Evolutionary conservation across 2,113 vertebrate species (phyloP), one percentile per base, ranked within the genome.

Genomic region (Elachura formosa): DNA sequence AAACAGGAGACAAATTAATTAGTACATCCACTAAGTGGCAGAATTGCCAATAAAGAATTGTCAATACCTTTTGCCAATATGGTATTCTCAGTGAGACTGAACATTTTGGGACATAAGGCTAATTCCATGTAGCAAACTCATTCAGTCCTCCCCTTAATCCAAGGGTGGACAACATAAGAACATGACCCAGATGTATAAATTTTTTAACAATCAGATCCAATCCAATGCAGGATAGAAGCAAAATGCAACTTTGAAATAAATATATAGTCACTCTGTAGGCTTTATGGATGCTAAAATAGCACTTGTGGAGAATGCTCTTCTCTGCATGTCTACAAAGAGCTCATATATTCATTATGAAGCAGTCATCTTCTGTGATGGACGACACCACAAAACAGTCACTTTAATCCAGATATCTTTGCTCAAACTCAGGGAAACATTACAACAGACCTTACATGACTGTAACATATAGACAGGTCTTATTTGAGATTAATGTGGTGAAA

Each of bases 301-400:
- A 36, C 14, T 88, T 66, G 8, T n/a, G 14, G 16, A 14, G 25
- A 22, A 62, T 61, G 36, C 5, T 86, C 19, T 78, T 67, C 41
- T 64, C 58, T 48, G 28, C 11, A 61, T 0, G 0, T n/a, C 12
- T 48, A 38, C 31, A 28, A 82, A 61, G 41, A 64, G 18, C 25
- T 80, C 14, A 8, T 55, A 49, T 34, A 16, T 22, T 71, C 33
- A 51, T 78, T 61, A 43, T 2, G 10, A 80, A 93, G n/a, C 10
- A 72, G 46, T 2, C 21, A 40, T 36, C 12, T 72, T 55, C 49
- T 52, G 25, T 18, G 10, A 73, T 11, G 33, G 69, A 88, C 1
- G 3, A 28, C 40, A 34, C 3, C 14, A 72, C 23, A 31, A 90
- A 55, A 76, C 12, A 83, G 88, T 2, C 31, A 52, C 6, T 85